Conservation (phyloP, 2,797 vertebrate species). For the Syngnathus rostellatus region DNA sequence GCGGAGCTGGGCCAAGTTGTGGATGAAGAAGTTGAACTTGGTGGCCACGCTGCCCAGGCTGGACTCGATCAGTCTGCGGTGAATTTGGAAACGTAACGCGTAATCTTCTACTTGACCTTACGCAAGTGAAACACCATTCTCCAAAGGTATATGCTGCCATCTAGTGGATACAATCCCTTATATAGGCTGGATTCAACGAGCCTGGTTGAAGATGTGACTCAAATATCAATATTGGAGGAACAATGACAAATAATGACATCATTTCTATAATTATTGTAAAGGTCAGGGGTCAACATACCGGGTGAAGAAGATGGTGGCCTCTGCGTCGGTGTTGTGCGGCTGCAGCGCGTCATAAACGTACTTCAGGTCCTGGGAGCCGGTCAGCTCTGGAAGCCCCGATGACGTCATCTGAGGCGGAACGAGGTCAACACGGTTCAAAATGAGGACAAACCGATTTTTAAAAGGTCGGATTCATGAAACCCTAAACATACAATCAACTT, state of each 20-base stretch:
- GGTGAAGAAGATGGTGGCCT: slow-evolving; percentile 96
- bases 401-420: slow-evolving; percentile 80
- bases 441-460: neutral
- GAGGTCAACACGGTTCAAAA: neutral
- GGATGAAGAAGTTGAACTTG: slow-evolving; percentile 99
- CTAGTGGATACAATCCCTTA: slow-evolving; percentile 25
- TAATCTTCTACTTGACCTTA: neutral
- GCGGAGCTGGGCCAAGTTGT: slow-evolving; percentile 92
- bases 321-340: slow-evolving; percentile 89
- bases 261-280: neutral
- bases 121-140: too few species aligned
- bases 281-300: slow-evolving; percentile 62
- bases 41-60: slow-evolving; percentile 95
- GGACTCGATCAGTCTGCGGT: slow-evolving; percentile 85
- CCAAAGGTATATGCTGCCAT: slow-evolving; percentile 12
- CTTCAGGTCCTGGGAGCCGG: slow-evolving; percentile 85
- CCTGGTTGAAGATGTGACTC: neutral
- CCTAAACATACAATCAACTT: neutral
- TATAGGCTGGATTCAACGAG: neutral
- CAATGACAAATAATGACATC: too few species aligned
- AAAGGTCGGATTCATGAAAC: neutral
- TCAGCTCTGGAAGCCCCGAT: slow-evolving; percentile 90
- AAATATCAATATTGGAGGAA: too few species aligned
- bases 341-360: slow-evolving; percentile 95
- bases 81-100: neutral